A percentile compares a stretch with the other conserved stretches of the same genome.
These are phyloP conservation scores for Trididemnum nubilum DNA, from an alignment of 23 tunicate genomes.

Conservation along the genomic window DNA sequence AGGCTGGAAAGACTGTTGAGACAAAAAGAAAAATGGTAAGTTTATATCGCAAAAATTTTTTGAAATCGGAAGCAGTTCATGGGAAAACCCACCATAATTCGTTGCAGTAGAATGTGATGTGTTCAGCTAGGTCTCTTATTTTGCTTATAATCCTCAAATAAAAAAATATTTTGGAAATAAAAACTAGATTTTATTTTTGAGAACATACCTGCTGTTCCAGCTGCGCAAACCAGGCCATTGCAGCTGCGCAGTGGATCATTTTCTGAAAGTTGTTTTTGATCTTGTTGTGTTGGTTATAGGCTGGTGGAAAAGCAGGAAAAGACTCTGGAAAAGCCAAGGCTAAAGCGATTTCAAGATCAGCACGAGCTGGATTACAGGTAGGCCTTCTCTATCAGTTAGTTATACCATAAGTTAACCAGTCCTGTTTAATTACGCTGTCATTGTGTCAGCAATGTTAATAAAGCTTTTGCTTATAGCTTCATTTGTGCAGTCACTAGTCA, in stretches of 20 bases:
- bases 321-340: conserved; percentile 97
- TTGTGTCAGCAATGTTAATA: not conserved
- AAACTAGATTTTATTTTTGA: not conserved
- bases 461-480: not conserved
- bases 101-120: conserved; percentile 18
- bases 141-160: conserved; percentile 17
- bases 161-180: conserved; percentile 19
- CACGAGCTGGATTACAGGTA: conserved; percentile 94
- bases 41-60: conserved; percentile 41
- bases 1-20: not conserved
- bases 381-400: too few species aligned
- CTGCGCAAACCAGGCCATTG: conserved; percentile 21
- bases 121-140: conserved; percentile 37
- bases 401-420: too few species aligned
- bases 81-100: conserved; percentile 73
- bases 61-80: conserved; percentile 51
- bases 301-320: conserved; percentile 97
- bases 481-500: too few species aligned
- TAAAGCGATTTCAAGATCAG: conserved; percentile 85
- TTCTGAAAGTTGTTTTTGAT: not conserved
- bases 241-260: conserved; percentile 34
- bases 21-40: conserved; percentile 52
- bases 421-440: not conserved
- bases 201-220: not conserved
- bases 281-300: conserved; percentile 27